Conservation (phyloP, 2,113 vertebrate genomes). For the Elephas maximus region DNA sequence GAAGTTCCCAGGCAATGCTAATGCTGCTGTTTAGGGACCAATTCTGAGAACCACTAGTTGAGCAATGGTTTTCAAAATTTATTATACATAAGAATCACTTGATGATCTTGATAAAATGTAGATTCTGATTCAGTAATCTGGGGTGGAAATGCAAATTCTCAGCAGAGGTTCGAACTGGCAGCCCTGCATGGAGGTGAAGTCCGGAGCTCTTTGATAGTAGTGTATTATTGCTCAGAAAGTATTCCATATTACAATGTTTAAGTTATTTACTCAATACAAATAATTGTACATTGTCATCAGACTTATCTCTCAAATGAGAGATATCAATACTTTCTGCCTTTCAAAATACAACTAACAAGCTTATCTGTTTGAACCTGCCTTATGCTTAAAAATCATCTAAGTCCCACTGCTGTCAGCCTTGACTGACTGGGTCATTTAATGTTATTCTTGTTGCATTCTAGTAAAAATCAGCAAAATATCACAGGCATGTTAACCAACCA, state of each 20-base stretch:
- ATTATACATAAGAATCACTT: too few relatives aligned
- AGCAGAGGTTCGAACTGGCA: too few relatives aligned
- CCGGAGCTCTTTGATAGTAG: background rate
- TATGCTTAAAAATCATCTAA: background rate
- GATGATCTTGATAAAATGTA: too few relatives aligned
- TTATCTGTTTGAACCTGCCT: background rate
- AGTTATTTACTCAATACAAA: background rate
- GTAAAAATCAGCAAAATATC: background rate
- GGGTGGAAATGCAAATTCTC: too few relatives aligned
- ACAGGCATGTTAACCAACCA: background rate
- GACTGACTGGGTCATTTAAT: background rate
- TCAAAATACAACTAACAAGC: conserved; percentile 18
- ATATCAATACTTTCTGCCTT: background rate
- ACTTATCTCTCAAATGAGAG: background rate
- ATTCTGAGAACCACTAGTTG: too few relatives aligned
- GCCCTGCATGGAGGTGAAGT: background rate
- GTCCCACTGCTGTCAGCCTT: background rate
- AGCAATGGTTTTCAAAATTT: too few relatives aligned
- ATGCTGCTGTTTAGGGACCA: too few relatives aligned
- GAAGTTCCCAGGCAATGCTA: too few relatives aligned
- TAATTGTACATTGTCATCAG: background rate
- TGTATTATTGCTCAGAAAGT: background rate
- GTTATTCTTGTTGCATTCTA: background rate
- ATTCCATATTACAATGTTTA: background rate
- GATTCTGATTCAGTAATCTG: too few relatives aligned